Conservation (phyloP, 2,113 vertebrate genomes). For the Nothocercus julius region DNA sequence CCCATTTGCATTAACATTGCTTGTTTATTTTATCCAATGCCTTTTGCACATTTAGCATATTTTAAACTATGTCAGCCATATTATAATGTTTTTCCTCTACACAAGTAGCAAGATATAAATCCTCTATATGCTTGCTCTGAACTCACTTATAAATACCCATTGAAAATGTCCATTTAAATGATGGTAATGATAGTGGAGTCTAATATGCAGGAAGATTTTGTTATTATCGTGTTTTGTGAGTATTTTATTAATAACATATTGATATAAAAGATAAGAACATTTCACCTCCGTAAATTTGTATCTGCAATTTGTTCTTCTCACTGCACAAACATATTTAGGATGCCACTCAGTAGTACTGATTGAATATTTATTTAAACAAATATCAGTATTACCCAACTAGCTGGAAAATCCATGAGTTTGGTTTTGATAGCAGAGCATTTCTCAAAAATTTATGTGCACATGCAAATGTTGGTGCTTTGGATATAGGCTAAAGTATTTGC, state of each 20-base stretch:
- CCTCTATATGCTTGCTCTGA: conserved; percentile 66
- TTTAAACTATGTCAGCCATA: conserved; percentile 60
- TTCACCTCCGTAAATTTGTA: conserved; percentile 77
- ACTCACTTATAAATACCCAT: conserved; percentile 72
- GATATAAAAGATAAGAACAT: conserved; percentile 80
- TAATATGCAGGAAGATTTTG: conserved; percentile 77
- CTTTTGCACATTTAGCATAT: conserved; percentile 69
- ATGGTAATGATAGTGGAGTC: conserved; percentile 74
- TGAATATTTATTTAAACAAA: conserved; percentile 87
- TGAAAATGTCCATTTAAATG: conserved; percentile 78
- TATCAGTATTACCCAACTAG: conserved; percentile 85
- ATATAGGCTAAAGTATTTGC: conserved; percentile 86
- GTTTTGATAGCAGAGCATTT: conserved; percentile 82
- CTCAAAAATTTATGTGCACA: conserved; percentile 85
- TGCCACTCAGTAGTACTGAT: conserved; percentile 77
- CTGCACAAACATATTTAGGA: conserved; percentile 80
- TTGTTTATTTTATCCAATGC: conserved; percentile 76
- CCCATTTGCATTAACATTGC: conserved; percentile 63
- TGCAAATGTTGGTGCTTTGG: conserved; percentile 83
- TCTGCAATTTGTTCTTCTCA: conserved; percentile 77
- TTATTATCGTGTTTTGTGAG: conserved; percentile 77
- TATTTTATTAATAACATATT: conserved; percentile 81
- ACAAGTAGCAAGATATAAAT: conserved; percentile 60
- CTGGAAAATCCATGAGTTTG: conserved; percentile 83
- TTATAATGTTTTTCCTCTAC: conserved; percentile 62